These are phyloP conservation scores for Trichonephila clavata DNA, from an alignment of 1,140 invertebrate genomes.

Conservation along the genomic window DNA sequence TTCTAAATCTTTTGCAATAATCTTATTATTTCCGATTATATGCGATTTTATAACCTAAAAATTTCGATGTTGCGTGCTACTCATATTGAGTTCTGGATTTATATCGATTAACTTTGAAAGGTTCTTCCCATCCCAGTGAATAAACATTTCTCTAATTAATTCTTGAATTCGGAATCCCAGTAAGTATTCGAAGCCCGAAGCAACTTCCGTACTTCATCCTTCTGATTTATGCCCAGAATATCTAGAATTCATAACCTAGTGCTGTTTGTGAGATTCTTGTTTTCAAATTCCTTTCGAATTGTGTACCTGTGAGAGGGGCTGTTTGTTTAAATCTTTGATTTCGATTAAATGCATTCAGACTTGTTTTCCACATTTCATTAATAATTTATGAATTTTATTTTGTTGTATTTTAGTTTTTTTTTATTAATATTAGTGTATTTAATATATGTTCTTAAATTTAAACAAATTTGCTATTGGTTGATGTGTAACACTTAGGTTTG, in stretches of 20 bases:
- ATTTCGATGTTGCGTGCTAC: not conserved
- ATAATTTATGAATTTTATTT: too few species aligned
- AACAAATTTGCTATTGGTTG: too few species aligned
- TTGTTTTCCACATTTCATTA: not conserved
- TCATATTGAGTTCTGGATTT: not conserved
- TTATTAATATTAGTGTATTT: too few species aligned
- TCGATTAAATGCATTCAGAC: not conserved
- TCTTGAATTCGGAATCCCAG: conserved; percentile 1
- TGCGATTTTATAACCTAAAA: too few species aligned
- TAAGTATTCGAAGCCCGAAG: not conserved
- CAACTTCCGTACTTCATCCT: not conserved
- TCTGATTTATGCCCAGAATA: not conserved
- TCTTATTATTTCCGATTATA: too few species aligned
- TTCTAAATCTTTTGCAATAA: too few species aligned
- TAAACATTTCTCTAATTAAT: conserved; percentile 12
- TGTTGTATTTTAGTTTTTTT: too few species aligned
- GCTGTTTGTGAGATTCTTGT: not conserved
- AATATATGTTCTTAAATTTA: too few species aligned
- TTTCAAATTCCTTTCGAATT: not conserved
- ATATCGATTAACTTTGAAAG: not conserved
- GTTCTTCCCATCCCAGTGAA: not conserved
- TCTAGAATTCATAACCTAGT: not conserved
- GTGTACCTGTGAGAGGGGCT: not conserved
- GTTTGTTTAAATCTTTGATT: not conserved
- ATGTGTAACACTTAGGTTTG: too few species aligned